Evolutionary conservation across 2,113 vertebrate genomes (phyloP).

Genomic region (Motacilla alba): DNA sequence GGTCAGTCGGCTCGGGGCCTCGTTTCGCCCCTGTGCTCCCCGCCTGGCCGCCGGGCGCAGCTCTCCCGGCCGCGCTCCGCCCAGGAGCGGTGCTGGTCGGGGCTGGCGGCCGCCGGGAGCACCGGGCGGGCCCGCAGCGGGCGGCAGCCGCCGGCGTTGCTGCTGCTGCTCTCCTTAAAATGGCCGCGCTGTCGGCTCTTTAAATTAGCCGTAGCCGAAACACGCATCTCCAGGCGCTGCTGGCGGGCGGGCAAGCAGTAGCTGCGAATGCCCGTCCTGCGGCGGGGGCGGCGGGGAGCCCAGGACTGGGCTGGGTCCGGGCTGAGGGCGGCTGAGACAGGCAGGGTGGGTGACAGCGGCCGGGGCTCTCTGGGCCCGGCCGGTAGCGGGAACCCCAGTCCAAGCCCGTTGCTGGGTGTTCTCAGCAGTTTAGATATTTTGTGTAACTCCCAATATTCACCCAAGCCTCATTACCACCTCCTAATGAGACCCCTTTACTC

Average conservation of each 20-base stretch:
- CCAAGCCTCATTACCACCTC: conserved; percentile 92
- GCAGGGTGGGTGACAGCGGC: too few relatives aligned
- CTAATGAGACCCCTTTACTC: conserved; percentile 97
- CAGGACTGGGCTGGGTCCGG: too few relatives aligned
- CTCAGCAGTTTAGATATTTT: conserved; percentile 59
- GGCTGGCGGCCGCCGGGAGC: not conserved
- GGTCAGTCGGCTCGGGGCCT: accelerated
- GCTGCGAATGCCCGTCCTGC: not conserved
- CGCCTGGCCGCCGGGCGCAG: not conserved
- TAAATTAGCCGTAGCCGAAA: not conserved
- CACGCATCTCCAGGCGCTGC: not conserved
- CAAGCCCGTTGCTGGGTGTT: not conserved
- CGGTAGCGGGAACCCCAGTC: not conserved
- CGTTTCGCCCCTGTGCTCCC: not conserved
- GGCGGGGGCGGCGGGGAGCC: too few relatives aligned
- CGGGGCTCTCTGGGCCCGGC: not conserved
- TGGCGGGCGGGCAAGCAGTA: not conserved
- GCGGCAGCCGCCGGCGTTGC: accelerated
- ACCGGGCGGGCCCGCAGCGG: too few relatives aligned
- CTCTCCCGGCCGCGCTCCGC: too few relatives aligned
- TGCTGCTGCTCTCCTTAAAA: not conserved
- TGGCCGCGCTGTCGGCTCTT: not conserved
- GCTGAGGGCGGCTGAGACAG: too few relatives aligned
- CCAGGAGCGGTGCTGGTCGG: too few relatives aligned
- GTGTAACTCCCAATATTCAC: conserved; percentile 77